Base-by-base conservation (phyloP, 2,113 vertebrate species). In the Myiozetetes cayanensis region DNA sequence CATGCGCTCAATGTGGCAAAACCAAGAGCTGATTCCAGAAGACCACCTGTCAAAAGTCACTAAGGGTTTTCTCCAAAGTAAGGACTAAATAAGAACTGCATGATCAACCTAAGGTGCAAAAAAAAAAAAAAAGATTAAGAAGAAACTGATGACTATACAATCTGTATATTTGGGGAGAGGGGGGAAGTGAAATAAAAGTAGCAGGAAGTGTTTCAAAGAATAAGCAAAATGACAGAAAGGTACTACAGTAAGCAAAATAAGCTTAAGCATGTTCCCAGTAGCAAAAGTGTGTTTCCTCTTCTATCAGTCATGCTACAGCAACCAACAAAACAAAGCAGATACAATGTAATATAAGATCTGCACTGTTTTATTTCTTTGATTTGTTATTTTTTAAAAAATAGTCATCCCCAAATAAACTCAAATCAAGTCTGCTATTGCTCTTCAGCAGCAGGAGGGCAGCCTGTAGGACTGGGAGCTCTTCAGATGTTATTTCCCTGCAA, bases 371-470 rank as follows among this genome's bases (percentile, higher is more conserved):
- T 72, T 90, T 88, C 28, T 94, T 86, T 91, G 59, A 87, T 78
- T 95, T 87, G 30, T 78, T 95, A 72, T 59, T 86, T 92, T 86
- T 84, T 30, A 80, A 39, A 81, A 92, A 93, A 95, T 15, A 78
- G 56, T 16, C 47, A 80, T 87, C 55, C 66, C 90, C 75, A 95
- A 95, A 95, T 89, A 96, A 95, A 93, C 55, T 33, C 55, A 85
- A 91, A 87, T 61, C 68, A 59, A 92, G 46, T 50, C 81, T 89
- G 72, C 63, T 85, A 77, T 83, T 90, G 65, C 87, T 91, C 68
- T 80, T 90, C 95, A 78, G 39, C 83, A 91, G 87, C 94, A 93
- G 93, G 74, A 91, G 78, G 67, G 70, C 16, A 0, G 63, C 55
- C 44, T 89, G 62, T 67, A 87, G 62, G 73, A 73, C 4, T 75